These are phyloP conservation scores for Rhyacichthys aspro DNA, from an alignment of 2,797 vertebrate species.

Conservation along the genomic window DNA sequence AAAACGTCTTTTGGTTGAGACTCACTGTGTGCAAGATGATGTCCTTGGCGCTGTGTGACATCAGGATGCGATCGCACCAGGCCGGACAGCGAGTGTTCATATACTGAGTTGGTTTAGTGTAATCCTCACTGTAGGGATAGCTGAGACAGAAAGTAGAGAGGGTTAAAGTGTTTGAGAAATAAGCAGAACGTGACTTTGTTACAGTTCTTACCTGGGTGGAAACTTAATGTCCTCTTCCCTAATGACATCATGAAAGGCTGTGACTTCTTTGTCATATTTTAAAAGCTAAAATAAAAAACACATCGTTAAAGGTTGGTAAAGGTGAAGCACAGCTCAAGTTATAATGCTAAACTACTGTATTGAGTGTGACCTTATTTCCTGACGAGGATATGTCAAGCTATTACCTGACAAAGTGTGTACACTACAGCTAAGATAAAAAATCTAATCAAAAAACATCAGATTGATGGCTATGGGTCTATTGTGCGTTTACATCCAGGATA, in stretches of 20 bases:
- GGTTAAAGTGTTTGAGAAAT: neutral
- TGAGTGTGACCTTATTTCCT: conserved; percentile 6
- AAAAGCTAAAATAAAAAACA: conserved; percentile 70
- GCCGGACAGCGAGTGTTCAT: conserved; percentile 87
- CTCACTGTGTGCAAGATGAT: conserved; percentile 77
- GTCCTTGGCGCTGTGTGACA: conserved; percentile 76
- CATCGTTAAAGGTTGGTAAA: neutral
- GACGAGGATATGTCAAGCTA: neutral
- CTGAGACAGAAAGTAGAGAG: conserved; percentile 49
- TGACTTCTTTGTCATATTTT: conserved; percentile 83
- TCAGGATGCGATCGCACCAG: conserved; percentile 87
- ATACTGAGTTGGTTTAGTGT: conserved; percentile 83
- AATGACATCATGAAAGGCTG: conserved; percentile 75
- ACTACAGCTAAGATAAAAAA: neutral
- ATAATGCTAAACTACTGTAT: conserved; percentile 3
- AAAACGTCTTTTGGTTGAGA: neutral
- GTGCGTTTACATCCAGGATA: neutral
- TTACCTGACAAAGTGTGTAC: neutral
- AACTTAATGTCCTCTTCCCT: conserved; percentile 82
- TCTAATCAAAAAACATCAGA: conserved; percentile 19
- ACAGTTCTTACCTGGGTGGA: conserved; percentile 79
- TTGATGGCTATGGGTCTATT: neutral
- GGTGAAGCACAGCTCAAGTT: too few relatives aligned
- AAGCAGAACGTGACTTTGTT: neutral
- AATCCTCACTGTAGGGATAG: conserved; percentile 87